Conservation (phyloP, 2,888 invertebrate species). For the Acrocyrtus sp. region DNA sequence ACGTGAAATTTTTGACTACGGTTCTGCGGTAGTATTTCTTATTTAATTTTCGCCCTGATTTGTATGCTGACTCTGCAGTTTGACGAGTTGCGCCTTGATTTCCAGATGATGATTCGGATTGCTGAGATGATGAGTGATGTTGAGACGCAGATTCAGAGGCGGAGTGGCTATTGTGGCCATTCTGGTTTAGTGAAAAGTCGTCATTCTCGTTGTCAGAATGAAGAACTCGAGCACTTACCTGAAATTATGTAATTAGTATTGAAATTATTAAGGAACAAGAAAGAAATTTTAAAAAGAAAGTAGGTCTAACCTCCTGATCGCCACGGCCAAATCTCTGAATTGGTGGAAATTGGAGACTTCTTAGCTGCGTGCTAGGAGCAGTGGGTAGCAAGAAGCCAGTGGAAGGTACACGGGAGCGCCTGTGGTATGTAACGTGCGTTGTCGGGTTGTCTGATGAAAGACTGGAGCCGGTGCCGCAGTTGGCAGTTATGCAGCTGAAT, state of each 20-base stretch:
- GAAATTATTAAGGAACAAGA: conserved; percentile 5
- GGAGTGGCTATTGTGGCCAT: background rate
- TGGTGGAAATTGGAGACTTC: conserved; percentile 60
- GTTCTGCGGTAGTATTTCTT: conserved; percentile 18
- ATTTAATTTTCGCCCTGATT: conserved; percentile 52
- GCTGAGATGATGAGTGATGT: conserved; percentile 40
- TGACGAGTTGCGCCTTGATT: conserved; percentile 35
- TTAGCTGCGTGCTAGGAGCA: conserved; percentile 31
- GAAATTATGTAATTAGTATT: too few relatives aligned
- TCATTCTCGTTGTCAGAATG: conserved; percentile 54
- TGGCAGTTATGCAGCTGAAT: too few relatives aligned
- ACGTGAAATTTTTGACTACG: background rate
- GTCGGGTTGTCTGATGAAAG: too few relatives aligned
- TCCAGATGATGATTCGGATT: conserved; percentile 1
- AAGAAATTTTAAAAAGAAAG: too few relatives aligned
- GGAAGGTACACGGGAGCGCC: conserved; percentile 59
- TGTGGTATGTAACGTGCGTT: conserved; percentile 55
- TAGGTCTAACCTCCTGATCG: conserved; percentile 59
- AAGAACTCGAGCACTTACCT: conserved; percentile 63
- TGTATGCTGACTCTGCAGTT: conserved; percentile 18
- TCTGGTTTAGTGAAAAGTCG: too few relatives aligned
- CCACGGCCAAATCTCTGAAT: conserved; percentile 57
- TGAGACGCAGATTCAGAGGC: conserved; percentile 52
- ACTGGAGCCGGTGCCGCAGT: too few relatives aligned
- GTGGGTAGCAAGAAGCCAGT: conserved; percentile 52